Conservation (phyloP, 2,797 vertebrate species). For the Varecia variegata region DNA sequence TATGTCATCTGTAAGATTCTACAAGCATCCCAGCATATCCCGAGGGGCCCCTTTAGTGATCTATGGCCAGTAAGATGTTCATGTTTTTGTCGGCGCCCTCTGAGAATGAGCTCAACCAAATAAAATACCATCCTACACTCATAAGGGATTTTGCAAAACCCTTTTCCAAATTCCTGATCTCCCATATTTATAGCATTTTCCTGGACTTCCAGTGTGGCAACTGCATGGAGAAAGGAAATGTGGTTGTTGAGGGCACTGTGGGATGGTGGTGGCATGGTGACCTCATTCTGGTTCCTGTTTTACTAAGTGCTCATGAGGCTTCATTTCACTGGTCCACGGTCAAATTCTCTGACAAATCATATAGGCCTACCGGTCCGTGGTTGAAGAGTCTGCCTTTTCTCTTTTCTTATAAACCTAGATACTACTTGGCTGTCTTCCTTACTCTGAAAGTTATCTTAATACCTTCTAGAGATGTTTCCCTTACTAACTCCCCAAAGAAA, state of each 20-base stretch:
- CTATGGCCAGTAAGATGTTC: neutral
- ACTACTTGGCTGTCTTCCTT: neutral
- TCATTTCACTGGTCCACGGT: neutral
- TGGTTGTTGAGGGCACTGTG: neutral
- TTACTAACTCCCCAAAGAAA: neutral
- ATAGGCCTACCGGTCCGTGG: neutral
- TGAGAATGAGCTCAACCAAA: conserved; percentile 20
- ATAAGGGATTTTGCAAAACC: conserved; percentile 30
- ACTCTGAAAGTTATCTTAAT: neutral
- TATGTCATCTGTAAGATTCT: neutral
- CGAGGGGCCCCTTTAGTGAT: neutral
- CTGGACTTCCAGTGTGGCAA: conserved; percentile 18
- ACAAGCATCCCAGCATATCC: neutral
- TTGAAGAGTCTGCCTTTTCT: neutral
- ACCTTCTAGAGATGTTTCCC: neutral
- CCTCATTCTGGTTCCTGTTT: neutral
- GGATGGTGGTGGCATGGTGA: neutral
- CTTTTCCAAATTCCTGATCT: neutral
- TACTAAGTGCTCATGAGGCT: neutral
- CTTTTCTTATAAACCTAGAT: neutral
- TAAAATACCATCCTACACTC: conserved; percentile 1
- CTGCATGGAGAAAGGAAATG: conserved; percentile 6
- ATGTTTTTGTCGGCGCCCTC: neutral
- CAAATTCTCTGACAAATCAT: neutral
- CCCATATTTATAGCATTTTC: neutral